Conservation (phyloP, 1,140 invertebrate genomes). For the Zaprionus vittiger region DNA sequence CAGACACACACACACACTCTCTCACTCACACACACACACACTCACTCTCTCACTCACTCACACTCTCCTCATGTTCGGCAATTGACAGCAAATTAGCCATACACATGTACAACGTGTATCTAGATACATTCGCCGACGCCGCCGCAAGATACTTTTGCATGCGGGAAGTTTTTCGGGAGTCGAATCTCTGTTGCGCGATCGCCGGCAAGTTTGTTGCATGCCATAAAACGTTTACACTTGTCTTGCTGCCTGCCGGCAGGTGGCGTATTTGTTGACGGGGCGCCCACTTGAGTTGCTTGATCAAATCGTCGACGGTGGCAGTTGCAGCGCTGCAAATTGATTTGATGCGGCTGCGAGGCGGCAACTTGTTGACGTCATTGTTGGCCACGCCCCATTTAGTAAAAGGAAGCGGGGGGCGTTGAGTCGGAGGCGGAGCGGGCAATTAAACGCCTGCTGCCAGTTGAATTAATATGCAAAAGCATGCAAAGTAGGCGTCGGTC, state of each 20-base stretch:
- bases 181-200: conserved; percentile 5
- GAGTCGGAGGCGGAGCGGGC: conserved; percentile 21
- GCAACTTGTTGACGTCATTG: conserved; percentile 74
- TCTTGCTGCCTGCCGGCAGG: conserved; percentile 14
- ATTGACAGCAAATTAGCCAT: conserved; percentile 53
- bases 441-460: conserved; percentile 65
- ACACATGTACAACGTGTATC: conserved; percentile 24
- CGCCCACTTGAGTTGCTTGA: conserved; percentile 27
- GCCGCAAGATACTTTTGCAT: conserved; percentile 27
- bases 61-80: conserved; percentile 27
- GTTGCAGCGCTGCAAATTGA: conserved; percentile 50
- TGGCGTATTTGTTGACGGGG: background rate
- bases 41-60: background rate
- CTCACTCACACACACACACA: background rate
- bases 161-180: conserved; percentile 13
- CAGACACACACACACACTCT: background rate
- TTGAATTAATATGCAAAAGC: conserved; percentile 71
- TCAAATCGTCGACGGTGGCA: conserved; percentile 22
- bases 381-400: conserved; percentile 63
- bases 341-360: conserved; percentile 66
- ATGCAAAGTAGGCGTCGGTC: conserved; percentile 47
- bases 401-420: conserved; percentile 5
- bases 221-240: conserved; percentile 26
- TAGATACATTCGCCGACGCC: conserved; percentile 32
- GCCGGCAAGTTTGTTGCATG: conserved; percentile 18